Base-by-base conservation (phyloP, 2,888 invertebrate species). In the Chromoteleia sp. region DNA sequence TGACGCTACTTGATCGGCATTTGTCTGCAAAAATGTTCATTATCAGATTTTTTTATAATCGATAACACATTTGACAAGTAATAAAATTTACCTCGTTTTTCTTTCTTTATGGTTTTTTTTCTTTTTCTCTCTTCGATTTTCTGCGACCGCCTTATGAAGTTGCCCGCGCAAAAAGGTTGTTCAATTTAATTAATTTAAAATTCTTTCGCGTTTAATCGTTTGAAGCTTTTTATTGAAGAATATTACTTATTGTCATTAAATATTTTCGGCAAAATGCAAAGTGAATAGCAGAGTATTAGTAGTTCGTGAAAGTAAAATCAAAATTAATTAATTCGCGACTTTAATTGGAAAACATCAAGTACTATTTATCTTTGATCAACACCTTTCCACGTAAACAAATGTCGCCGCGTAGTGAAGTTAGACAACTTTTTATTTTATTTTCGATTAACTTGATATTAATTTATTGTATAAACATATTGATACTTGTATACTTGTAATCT, bases 111-210 rank as follows among this genome's bases (percentile, higher is more conserved):
- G 3, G 3, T n/a, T 21, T 2, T 29, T 29, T 29, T 50, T 4
- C 5, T 5, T 0, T 50, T 14, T 3, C 12, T 19, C 25, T 4
- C 14, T n/a, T 12, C 7, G 5, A 0, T 48, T 36, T 52, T 58
- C 29, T 14, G 33, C 14, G 2, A 7, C 39, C 19, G 12, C 41
- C 56, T 67, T 59, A 75, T 67, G 58, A 75, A 75, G 74, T 58
- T 33, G 14, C 39, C 12, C 29, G 36, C 17, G 29, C 25, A 65
- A 63, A 74, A 74, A 74, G 17, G 14, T 21, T 52, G 41, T 61
- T 21, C 59, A 59, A 50, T 61, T 61, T 39, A 58, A 65, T 56
- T 74, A 74, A 74, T 74, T 65, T 45, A 56, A 56, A 30, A 74
- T 36, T 74, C 48, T 25, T 63, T 74, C n/a, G 41, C 50, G n/a